Conservation (phyloP, 1,140 invertebrate genomes). For the Ephestia elutella region DNA sequence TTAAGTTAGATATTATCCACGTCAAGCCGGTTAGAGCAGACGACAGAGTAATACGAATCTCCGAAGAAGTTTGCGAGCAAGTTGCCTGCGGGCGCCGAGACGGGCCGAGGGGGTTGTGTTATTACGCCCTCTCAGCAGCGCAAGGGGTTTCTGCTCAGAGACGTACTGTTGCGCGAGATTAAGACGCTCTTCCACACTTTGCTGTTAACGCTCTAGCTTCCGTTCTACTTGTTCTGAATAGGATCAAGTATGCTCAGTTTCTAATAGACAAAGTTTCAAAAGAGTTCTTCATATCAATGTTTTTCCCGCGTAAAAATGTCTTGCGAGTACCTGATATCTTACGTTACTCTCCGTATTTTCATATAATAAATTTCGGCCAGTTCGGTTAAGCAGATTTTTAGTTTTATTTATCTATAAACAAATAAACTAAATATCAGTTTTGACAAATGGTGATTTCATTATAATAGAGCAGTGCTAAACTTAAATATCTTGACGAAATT, state of each 20-base stretch:
- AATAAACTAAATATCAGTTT: no score
- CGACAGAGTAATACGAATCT: conserved; percentile 59
- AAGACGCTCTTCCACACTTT: conserved; percentile 60
- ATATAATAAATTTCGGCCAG: no score
- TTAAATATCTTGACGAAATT: no score
- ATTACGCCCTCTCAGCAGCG: conserved; percentile 70
- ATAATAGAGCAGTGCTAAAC: no score
- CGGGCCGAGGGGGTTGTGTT: conserved; percentile 47
- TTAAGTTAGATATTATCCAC: conserved; percentile 30
- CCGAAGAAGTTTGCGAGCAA: conserved; percentile 55
- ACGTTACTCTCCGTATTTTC: no score
- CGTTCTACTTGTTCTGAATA: conserved; percentile 44
- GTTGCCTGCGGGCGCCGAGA: conserved; percentile 50
- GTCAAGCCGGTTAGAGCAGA: conserved; percentile 50
- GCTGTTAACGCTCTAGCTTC: conserved; percentile 52
- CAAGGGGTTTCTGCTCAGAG: conserved; percentile 58
- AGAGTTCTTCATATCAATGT: no score
- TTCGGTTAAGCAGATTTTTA: no score
- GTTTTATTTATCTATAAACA: no score
- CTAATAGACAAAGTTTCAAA: neutral
- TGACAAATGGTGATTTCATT: no score
- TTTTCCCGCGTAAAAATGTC: no score
- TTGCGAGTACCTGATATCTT: no score
- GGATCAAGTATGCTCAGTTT: conserved; percentile 30
- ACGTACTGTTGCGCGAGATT: conserved; percentile 62